A percentile compares a stretch with the other conserved stretches of the same genome.
Evolutionary conservation across 2,888 invertebrate genomes (phyloP).

Genomic region (Cephus sareptanus): DNA sequence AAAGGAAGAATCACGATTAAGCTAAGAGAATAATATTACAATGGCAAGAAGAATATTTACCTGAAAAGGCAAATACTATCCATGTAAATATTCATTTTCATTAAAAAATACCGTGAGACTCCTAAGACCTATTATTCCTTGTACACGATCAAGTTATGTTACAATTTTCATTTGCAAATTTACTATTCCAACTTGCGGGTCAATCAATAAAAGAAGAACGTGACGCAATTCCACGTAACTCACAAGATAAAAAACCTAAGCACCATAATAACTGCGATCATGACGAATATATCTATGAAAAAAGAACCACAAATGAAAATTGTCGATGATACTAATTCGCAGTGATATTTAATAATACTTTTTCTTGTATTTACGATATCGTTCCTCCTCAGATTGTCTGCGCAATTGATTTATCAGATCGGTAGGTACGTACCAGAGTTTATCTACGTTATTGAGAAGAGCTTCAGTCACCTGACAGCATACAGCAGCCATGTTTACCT

Average conservation of each 20-base stretch:
- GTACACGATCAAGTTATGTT: not conserved
- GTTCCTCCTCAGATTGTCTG: slow-evolving; percentile 66
- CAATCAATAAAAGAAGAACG: not conserved
- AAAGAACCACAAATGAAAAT: not conserved
- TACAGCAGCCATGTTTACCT: slow-evolving; percentile 87
- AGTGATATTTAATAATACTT: slow-evolving; percentile 47
- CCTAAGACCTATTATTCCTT: not conserved
- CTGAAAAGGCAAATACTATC: not conserved
- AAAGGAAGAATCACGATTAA: not conserved
- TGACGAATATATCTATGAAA: not conserved
- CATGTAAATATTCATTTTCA: not conserved
- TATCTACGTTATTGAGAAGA: slow-evolving; percentile 81
- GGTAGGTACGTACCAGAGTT: slow-evolving; percentile 83
- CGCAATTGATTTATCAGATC: slow-evolving; percentile 76
- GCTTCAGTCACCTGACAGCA: slow-evolving; percentile 89
- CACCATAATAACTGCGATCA: slow-evolving; percentile 18
- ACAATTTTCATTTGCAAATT: not conserved
- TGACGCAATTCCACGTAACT: not conserved
- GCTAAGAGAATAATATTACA: not conserved
- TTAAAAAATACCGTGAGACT: not conserved
- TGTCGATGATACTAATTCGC: not conserved
- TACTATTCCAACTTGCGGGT: not conserved
- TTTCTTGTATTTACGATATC: slow-evolving; percentile 62
- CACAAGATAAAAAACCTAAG: slow-evolving; percentile 10
- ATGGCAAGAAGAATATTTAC: not conserved